phyloP scores from a whole-genome alignment of 2,113 vertebrate species.

The Lanius ludovicianus region DNA sequence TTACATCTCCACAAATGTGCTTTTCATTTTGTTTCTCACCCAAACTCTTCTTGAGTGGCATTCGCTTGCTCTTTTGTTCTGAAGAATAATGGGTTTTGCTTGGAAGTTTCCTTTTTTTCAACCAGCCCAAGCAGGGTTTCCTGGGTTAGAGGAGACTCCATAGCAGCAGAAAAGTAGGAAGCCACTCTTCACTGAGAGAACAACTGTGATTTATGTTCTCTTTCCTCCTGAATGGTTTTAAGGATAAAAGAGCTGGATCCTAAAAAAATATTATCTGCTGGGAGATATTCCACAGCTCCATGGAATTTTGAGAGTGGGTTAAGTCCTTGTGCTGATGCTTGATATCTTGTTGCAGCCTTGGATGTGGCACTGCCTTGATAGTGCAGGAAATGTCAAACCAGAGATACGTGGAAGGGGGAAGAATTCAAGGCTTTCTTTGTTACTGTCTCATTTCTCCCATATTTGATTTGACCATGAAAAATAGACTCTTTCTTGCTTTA shows the following conservation, averaged over 20 bases:
- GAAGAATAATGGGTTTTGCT: neutral
- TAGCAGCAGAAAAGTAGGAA: neutral
- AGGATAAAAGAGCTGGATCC: neutral
- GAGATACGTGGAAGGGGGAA: accelerated
- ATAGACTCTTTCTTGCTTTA: neutral
- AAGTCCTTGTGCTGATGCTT: neutral
- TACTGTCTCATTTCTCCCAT: neutral
- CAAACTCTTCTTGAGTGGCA: neutral
- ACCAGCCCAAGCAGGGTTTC: neutral
- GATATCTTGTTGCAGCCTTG: neutral
- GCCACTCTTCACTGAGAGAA: neutral
- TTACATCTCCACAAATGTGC: neutral
- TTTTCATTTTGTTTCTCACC: neutral
- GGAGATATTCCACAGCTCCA: neutral
- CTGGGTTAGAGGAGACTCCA: neutral
- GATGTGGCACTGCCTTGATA: neutral
- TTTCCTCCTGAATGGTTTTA: neutral
- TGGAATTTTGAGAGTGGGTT: neutral
- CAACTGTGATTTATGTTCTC: neutral
- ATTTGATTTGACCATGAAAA: neutral
- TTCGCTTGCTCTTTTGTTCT: neutral
- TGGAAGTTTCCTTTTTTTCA: neutral
- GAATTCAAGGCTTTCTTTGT: neutral
- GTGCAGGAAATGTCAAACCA: neutral
- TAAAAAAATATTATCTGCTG: neutral